Conservation (phyloP, 2,797 vertebrate genomes). For the Cetoscarus ocellatus region DNA sequence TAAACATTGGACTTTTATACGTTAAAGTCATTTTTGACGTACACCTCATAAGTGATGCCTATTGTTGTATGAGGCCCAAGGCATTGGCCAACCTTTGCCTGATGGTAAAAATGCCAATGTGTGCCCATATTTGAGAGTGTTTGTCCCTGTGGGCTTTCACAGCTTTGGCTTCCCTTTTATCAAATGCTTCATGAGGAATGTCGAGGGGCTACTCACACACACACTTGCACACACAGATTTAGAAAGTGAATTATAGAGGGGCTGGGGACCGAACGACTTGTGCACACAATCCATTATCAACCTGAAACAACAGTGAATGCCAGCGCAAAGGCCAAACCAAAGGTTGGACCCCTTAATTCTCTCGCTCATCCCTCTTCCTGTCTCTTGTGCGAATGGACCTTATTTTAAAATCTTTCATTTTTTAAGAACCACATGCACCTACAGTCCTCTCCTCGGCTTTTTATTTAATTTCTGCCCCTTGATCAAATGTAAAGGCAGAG, state of each 20-base stretch:
- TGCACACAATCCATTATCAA: slow-evolving; percentile 60
- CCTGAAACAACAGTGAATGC: slow-evolving; percentile 51
- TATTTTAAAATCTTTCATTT: slow-evolving; percentile 29
- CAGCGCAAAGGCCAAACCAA: slow-evolving; percentile 69
- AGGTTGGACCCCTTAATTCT: slow-evolving; percentile 60
- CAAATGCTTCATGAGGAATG: slow-evolving; percentile 42
- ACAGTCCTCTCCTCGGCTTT: background rate
- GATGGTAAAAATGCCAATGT: background rate
- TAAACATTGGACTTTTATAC: no score
- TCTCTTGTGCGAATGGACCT: slow-evolving; percentile 43
- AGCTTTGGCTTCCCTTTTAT: slow-evolving; percentile 53
- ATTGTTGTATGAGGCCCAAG: no score
- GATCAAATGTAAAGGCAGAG: slow-evolving; percentile 63
- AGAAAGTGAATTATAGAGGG: slow-evolving; percentile 45
- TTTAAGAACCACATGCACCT: slow-evolving; percentile 24
- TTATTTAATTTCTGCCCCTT: slow-evolving; percentile 48
- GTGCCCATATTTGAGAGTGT: slow-evolving; percentile 32
- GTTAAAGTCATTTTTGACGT: no score
- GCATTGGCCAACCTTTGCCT: no score
- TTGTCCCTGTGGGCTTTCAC: slow-evolving; percentile 49
- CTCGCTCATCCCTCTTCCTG: slow-evolving; percentile 38
- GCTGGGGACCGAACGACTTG: slow-evolving; percentile 34
- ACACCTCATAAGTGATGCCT: no score
- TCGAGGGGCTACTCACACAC: slow-evolving; percentile 35
- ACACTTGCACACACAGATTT: slow-evolving; percentile 27